A percentile compares a stretch with the other conserved stretches of the same genome.
Evolutionary conservation across 2,113 vertebrate genomes (phyloP).

Genomic region (Fregetta grallaria): DNA sequence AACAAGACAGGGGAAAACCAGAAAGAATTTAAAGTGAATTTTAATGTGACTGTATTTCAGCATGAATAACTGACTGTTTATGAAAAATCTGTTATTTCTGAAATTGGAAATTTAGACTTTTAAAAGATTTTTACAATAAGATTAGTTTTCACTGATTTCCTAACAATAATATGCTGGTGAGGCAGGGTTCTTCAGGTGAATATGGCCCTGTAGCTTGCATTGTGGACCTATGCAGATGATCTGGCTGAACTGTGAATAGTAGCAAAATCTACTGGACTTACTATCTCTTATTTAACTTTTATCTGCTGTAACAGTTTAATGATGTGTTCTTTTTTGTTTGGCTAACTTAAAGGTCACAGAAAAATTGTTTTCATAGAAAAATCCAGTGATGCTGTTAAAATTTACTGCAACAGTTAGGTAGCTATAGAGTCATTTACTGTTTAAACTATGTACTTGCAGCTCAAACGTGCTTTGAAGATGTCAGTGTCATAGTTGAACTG

Average conservation of each 20-base stretch:
- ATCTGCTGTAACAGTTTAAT: not conserved
- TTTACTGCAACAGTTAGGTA: not conserved
- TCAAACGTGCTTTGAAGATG: not conserved
- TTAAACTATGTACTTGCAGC: not conserved
- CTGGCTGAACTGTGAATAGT: not conserved
- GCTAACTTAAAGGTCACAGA: not conserved
- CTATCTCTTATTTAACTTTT: not conserved
- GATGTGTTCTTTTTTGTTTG: not conserved
- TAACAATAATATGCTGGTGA: not conserved
- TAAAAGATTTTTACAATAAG: not conserved
- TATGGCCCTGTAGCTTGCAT: not conserved
- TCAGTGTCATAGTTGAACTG: not conserved
- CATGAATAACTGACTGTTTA: not conserved
- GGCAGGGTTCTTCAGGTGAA: not conserved
- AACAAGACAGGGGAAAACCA: conserved; percentile 15
- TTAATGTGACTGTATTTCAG: not conserved
- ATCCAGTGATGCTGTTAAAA: not conserved
- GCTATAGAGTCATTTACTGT: not conserved
- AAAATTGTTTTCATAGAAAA: not conserved
- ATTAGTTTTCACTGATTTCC: not conserved
- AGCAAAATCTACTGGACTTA: not conserved
- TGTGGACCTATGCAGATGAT: not conserved
- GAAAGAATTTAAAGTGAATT: not conserved
- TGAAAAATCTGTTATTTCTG: not conserved
- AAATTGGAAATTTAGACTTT: not conserved